A percentile compares a stretch with the other conserved stretches of the same genome.
Evolutionary conservation across 2,113 vertebrate species (phyloP).

Genomic region (Pseudonaja textilis): DNA sequence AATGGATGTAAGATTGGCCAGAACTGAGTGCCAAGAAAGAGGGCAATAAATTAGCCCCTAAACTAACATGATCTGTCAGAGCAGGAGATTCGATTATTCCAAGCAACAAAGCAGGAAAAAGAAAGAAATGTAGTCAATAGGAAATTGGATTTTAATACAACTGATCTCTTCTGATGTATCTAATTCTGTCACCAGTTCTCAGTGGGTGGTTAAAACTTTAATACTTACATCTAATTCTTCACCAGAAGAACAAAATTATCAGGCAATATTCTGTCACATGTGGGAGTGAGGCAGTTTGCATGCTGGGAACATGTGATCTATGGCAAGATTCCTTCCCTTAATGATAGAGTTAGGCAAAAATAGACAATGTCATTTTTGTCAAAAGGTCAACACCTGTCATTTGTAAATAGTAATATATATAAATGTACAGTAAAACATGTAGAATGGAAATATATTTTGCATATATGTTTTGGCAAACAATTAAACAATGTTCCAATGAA

Average conservation of each 20-base stretch:
- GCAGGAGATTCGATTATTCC: slow-evolving; percentile 49
- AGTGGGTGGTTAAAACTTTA: background rate
- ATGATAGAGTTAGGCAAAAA: background rate
- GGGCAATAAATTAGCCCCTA: slow-evolving; percentile 51
- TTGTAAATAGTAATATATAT: background rate
- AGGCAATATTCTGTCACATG: background rate
- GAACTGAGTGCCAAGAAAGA: slow-evolving; percentile 35
- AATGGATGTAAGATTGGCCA: slow-evolving; percentile 20
- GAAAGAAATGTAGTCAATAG: background rate
- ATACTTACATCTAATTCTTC: background rate
- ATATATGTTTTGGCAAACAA: background rate
- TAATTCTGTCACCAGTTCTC: background rate
- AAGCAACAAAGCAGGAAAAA: slow-evolving; percentile 9
- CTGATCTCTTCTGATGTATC: background rate
- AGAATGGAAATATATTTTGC: background rate
- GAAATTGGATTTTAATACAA: slow-evolving; percentile 48
- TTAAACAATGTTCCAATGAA: background rate
- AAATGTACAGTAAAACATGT: background rate
- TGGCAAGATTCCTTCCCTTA: background rate
- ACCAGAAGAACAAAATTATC: background rate
- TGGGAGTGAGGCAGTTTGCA: background rate
- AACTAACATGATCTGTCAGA: slow-evolving; percentile 46
- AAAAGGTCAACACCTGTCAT: background rate
- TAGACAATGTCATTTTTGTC: background rate
- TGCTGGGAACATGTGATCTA: background rate